phyloP scores from a whole-genome alignment of 2,888 invertebrate genomes.

The Habrosyne pyritoides region DNA sequence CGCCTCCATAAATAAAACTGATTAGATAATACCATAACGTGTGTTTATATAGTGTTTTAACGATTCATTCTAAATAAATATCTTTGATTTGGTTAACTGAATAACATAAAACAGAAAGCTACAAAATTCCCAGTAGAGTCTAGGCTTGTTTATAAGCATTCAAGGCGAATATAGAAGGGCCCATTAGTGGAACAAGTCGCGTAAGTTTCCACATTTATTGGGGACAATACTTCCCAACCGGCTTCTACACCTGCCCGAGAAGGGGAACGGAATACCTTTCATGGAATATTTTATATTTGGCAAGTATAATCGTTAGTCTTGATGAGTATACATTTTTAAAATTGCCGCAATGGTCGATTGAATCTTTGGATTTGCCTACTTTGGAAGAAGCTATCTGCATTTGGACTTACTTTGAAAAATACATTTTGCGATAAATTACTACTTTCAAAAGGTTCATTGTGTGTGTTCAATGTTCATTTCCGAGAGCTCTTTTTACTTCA shows the following conservation, averaged over 20 bases:
- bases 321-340: not conserved
- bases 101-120: not conserved
- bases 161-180: constrained; percentile 28
- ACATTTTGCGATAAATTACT: not conserved
- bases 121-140: constrained; percentile 1
- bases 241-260: constrained; percentile 60
- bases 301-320: constrained; percentile 19
- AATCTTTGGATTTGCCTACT: not conserved
- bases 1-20: no score
- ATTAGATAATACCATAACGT: no score
- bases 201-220: constrained; percentile 55
- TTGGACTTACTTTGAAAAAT: not conserved
- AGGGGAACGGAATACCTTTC: constrained; percentile 49
- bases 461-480: no score
- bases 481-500: not conserved
- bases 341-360: not conserved
- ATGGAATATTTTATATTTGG: constrained; percentile 37
- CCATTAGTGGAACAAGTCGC: constrained; percentile 57
- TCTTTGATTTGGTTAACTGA: not conserved
- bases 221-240: constrained; percentile 51
- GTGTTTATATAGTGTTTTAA: not conserved
- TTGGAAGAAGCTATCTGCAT: not conserved
- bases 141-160: constrained; percentile 23
- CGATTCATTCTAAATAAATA: not conserved
- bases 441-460: not conserved